A percentile compares a stretch with the other conserved stretches of the same genome.
Conservation (phyloP, 2,113 vertebrate genomes). For the Megatriorchis doriae region DNA sequence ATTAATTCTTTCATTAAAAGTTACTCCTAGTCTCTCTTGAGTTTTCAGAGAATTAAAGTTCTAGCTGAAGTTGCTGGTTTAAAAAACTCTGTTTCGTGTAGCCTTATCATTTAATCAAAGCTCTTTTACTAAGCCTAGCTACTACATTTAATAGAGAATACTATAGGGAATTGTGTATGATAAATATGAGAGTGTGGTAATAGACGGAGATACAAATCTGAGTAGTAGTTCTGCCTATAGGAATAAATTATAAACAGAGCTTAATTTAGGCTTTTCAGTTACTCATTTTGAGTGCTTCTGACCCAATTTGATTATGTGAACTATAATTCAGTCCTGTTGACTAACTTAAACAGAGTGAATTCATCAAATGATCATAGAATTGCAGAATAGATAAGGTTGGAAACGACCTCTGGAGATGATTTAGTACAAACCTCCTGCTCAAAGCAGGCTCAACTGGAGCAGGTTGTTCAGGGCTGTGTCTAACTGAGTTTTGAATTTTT, state of each 20-base stretch:
- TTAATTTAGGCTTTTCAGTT: background rate
- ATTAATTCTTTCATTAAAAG: constrained; percentile 42
- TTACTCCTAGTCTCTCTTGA: background rate
- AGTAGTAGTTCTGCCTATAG: background rate
- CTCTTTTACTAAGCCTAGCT: background rate
- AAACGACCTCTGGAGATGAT: background rate
- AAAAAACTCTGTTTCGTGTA: background rate
- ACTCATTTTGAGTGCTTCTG: background rate
- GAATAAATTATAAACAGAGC: background rate
- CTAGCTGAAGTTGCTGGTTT: constrained; percentile 3
- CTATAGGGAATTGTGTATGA: background rate
- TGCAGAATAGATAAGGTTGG: background rate
- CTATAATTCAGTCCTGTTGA: background rate
- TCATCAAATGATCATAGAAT: background rate
- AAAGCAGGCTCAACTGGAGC: background rate
- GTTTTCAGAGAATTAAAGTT: constrained; percentile 12
- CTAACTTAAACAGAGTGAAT: background rate
- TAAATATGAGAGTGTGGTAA: background rate
- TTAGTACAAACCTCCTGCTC: background rate
- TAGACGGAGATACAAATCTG: background rate
- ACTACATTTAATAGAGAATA: background rate
- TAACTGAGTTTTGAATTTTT: background rate
- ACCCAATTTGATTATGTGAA: background rate
- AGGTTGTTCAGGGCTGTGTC: background rate
- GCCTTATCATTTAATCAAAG: background rate